Percentiles rank a stretch among this genome's conserved stretches.
Evolutionary conservation across 64 coral and sea anemone species (phyloP).

Genomic region (Pachyseris speciosa): DNA sequence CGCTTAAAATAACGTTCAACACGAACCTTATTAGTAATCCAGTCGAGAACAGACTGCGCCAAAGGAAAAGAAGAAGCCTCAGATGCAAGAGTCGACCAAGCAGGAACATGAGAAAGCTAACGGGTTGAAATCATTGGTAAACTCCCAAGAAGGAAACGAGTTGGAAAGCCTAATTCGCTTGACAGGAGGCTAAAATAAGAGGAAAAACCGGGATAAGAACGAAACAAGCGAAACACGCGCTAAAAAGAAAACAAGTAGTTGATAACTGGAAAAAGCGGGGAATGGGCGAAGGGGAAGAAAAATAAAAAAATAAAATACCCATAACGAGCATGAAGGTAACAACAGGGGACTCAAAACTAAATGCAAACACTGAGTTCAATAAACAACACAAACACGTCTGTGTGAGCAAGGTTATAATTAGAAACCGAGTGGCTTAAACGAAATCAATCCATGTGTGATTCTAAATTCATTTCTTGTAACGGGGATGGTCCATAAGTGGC

Average conservation of each 20-base stretch:
- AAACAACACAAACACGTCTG: too few species aligned
- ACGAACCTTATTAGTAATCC: slow-evolving; percentile 3
- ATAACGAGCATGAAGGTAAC: too few species aligned
- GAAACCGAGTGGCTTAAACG: too few species aligned
- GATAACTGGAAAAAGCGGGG: neutral
- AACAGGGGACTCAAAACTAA: too few species aligned
- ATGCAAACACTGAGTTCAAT: too few species aligned
- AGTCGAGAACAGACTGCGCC: neutral
- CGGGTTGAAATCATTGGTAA: neutral
- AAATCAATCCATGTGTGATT: too few species aligned
- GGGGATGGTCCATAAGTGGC: neutral
- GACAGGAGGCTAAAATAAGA: neutral
- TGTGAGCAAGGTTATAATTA: too few species aligned
- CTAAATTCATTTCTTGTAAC: too few species aligned
- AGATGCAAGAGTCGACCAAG: neutral
- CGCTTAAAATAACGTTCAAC: neutral
- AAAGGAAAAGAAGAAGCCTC: neutral
- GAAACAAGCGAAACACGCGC: neutral
- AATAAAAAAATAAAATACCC: too few species aligned
- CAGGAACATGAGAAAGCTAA: neutral
- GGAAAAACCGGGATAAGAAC: neutral
- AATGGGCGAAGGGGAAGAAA: too few species aligned
- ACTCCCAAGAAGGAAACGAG: neutral
- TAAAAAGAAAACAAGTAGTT: neutral
- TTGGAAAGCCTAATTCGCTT: neutral